Evolutionary conservation across 2,113 vertebrate species (phyloP), one percentile per base, ranked within the genome.

Genomic region (Chloropsis cyanopogon): DNA sequence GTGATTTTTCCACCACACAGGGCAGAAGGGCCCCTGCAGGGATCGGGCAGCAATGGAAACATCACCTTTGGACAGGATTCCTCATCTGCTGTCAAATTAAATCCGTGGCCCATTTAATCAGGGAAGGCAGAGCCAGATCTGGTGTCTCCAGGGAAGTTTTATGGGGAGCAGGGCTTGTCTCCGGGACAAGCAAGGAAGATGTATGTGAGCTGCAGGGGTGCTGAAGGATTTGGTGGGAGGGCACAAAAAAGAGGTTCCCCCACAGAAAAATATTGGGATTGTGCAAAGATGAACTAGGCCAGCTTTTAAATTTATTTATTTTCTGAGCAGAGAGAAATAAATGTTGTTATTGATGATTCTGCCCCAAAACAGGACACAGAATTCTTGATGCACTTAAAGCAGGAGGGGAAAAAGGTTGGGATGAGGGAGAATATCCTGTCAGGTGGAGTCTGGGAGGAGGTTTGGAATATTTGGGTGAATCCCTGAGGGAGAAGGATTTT

Each of bases 31-130:
- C 60, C 75, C 66, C 4, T 44, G 11, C 35, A 78, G 79, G 93
- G 52, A 63, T 39, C 0, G 0, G 72, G 44, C 86, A 84, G 72
- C 65, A 71, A 84, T 87, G 69, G 84, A 84, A 92, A 84, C 81
- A 47, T 84, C 92, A 82, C 86, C 81, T 81, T 75, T 17, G 81
- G 92, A 71, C 83, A 75, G 83, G 89, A 66, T 75, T 41, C 60
- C 86, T 88, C 42, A 84, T 86, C 91, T 86, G 83, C 64, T 91
- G 69, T 78, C 93, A 86, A 80, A 84, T 94, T 75, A 89, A 95
- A 89, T 79, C 93, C 57, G 12, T 26, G 80, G 77, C 60, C 52
- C 69, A 20, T 95, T 96, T 91, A 87, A 91, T 96, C 92, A 87
- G 84, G 60, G 75, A 66, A 94, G 88, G 66, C 77, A 92, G 89